These are phyloP conservation scores for Omphaloscelis lunosa DNA, from an alignment of 2,888 invertebrate genomes.

Conservation along the genomic window DNA sequence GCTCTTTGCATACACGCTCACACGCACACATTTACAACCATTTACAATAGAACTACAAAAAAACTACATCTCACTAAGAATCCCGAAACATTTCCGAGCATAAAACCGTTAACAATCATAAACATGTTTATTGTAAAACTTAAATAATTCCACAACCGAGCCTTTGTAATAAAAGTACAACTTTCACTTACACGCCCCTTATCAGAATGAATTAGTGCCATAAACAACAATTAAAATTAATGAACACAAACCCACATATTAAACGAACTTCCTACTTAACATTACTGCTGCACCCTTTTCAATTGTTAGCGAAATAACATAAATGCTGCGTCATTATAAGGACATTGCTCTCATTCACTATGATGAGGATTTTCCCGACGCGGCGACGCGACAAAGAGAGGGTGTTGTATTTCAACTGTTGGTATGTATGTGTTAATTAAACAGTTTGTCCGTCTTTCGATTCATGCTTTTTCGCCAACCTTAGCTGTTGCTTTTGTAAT, in stretches of 20 bases:
- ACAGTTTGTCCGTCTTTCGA: background rate
- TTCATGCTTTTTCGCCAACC: background rate
- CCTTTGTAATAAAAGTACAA: constrained; percentile 32
- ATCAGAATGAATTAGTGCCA: constrained; percentile 76
- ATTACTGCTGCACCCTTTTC: constrained; percentile 71
- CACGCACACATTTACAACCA: too few relatives aligned
- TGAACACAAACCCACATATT: constrained; percentile 75
- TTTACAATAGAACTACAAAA: too few relatives aligned
- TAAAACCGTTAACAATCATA: background rate
- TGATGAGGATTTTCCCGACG: constrained; percentile 20
- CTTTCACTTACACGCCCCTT: constrained; percentile 59
- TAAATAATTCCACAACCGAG: background rate
- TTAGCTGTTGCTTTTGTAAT: background rate
- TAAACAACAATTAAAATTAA: constrained; percentile 85
- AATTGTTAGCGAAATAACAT: constrained; percentile 69
- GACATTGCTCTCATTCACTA: constrained; percentile 43
- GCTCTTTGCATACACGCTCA: too few relatives aligned
- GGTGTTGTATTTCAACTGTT: constrained; percentile 2
- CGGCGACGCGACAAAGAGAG: background rate
- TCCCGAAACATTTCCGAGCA: background rate
- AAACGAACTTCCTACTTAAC: constrained; percentile 79
- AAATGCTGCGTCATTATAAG: constrained; percentile 44
- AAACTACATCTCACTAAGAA: too few relatives aligned
- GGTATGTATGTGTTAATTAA: background rate
- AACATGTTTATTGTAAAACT: constrained; percentile 8